phyloP scores from a whole-genome alignment of 1,140 invertebrate genomes.

The Drosophila pallidifrons region DNA sequence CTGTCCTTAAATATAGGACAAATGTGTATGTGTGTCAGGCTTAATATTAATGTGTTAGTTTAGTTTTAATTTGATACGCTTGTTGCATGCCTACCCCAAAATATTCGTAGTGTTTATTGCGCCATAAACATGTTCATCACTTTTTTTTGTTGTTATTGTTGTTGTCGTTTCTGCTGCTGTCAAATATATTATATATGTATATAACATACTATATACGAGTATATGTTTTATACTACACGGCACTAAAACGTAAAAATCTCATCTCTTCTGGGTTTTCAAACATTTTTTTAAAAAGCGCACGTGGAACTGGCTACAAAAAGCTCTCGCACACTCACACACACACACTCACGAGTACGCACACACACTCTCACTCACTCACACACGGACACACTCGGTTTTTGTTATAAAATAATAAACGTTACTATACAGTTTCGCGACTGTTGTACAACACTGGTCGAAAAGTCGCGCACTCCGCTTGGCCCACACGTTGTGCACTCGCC shows the following conservation, averaged over 20 bases:
- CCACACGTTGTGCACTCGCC: slow-evolving; percentile 71
- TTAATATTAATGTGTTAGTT: slow-evolving; percentile 24
- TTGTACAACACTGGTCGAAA: slow-evolving; percentile 38
- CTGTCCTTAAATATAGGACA: neutral
- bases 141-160: slow-evolving; percentile 9
- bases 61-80: slow-evolving; percentile 12
- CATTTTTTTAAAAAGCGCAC: slow-evolving; percentile 60
- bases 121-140: slow-evolving; percentile 1
- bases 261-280: slow-evolving; percentile 57
- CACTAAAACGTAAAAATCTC: slow-evolving; percentile 47
- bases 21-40: neutral
- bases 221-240: slow-evolving; percentile 29
- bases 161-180: neutral
- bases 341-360: slow-evolving; percentile 15
- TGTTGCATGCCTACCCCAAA: slow-evolving; percentile 20
- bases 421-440: slow-evolving; percentile 19
- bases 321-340: slow-evolving; percentile 15
- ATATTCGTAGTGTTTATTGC: slow-evolving; percentile 14
- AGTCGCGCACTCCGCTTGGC: slow-evolving; percentile 56
- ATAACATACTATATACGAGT: neutral
- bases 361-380: slow-evolving; percentile 30
- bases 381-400: slow-evolving; percentile 32
- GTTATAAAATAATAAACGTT: slow-evolving; percentile 40
- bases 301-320: slow-evolving; percentile 50
- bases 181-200: neutral